These are phyloP conservation scores for Gasterosteus aculeatus DNA, from an alignment of 2,113 vertebrate species.

Conservation along the genomic window DNA sequence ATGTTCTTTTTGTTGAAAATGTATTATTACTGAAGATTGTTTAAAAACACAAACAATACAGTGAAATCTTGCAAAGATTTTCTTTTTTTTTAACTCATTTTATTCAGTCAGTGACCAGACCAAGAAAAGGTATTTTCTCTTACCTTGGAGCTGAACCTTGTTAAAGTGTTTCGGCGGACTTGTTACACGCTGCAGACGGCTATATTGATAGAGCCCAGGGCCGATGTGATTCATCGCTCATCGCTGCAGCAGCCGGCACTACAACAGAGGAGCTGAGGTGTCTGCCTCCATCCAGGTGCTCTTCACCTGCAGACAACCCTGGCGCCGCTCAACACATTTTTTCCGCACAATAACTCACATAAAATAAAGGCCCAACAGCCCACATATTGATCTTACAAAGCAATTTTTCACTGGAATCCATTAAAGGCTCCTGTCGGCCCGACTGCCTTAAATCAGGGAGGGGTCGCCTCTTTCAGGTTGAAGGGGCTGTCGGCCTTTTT, in stretches of 20 bases:
- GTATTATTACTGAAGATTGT: constrained; percentile 3
- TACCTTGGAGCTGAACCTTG: constrained; percentile 42
- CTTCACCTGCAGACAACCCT: constrained; percentile 46
- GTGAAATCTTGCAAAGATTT: neutral
- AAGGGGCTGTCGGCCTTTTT: constrained; percentile 64
- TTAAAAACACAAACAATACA: constrained; percentile 4
- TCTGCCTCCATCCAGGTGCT: constrained; percentile 51
- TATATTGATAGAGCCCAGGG: constrained; percentile 67
- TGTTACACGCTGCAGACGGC: constrained; percentile 51
- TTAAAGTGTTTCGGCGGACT: constrained; percentile 56
- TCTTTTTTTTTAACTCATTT: neutral
- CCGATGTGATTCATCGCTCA: constrained; percentile 56
- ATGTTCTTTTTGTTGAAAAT: neutral
- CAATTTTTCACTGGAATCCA: constrained; percentile 1
- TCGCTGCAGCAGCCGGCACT: constrained; percentile 39
- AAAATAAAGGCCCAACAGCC: constrained; percentile 13
- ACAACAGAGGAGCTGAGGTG: constrained; percentile 35
- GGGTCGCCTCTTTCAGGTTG: constrained; percentile 32
- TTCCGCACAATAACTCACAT: neutral
- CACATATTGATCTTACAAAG: neutral
- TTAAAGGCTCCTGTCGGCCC: constrained; percentile 18
- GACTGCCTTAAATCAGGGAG: constrained; percentile 26
- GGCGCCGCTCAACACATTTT: constrained; percentile 18
- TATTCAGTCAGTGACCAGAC: constrained; percentile 6
- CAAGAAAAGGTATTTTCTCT: constrained; percentile 35